phyloP scores from a whole-genome alignment of 1,140 invertebrate species.

The Diachasma alloeum region DNA sequence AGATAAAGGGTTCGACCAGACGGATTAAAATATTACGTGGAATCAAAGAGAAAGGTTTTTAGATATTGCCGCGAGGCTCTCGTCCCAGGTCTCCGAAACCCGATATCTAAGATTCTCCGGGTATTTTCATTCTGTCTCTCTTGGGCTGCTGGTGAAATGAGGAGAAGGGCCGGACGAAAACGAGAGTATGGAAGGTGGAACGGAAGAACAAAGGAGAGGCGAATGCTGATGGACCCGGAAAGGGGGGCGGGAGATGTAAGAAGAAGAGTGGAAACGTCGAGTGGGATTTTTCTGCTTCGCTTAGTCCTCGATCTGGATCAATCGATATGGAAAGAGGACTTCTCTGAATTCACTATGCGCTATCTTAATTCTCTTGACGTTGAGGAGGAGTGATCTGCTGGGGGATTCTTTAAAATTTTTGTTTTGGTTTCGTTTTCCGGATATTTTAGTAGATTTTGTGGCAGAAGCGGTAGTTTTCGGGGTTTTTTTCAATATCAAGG shows the following conservation, averaged over 20 bases:
- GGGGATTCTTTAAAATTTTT: not conserved
- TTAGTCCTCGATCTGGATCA: conserved; percentile 49
- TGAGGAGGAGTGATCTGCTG: conserved; percentile 1
- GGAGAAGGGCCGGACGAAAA: conserved; percentile 37
- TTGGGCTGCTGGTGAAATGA: not conserved
- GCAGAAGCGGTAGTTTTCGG: too few relatives aligned
- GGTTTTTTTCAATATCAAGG: too few relatives aligned
- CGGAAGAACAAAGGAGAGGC: conserved; percentile 15
- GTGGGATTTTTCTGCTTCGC: conserved; percentile 49
- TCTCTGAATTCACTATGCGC: conserved; percentile 19
- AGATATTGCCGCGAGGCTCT: conserved; percentile 30
- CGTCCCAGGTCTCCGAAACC: conserved; percentile 45
- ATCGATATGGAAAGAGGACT: conserved; percentile 33
- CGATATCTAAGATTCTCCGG: conserved; percentile 53
- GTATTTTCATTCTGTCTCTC: conserved; percentile 33
- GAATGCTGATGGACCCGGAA: not conserved
- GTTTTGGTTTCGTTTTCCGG: not conserved
- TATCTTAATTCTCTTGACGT: conserved; percentile 40
- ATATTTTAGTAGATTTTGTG: conserved; percentile 1
- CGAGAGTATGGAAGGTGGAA: conserved; percentile 30
- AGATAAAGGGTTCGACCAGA: conserved; percentile 56
- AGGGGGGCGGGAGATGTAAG: conserved; percentile 19
- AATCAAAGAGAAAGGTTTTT: conserved; percentile 50
- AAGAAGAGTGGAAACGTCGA: conserved; percentile 32
- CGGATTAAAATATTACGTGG: conserved; percentile 62